Evolutionary conservation across 2,888 invertebrate genomes (phyloP).

Genomic region (Plutella xylostella): DNA sequence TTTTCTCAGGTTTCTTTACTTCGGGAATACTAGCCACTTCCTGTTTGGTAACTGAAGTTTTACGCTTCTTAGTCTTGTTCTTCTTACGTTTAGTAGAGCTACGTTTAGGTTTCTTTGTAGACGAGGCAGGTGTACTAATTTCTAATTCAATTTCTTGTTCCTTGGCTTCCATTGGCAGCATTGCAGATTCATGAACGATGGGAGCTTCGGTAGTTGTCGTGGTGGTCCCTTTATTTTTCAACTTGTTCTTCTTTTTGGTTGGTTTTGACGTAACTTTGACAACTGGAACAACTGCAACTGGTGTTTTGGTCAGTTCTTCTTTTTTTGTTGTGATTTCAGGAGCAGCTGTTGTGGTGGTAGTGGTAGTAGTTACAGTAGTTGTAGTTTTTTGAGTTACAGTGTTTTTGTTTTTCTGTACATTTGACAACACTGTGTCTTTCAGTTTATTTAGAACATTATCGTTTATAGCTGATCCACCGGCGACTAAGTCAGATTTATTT

Average conservation of each 20-base stretch:
- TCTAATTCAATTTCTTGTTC: slow-evolving; percentile 62
- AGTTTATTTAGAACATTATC: slow-evolving; percentile 70
- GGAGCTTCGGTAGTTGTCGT: slow-evolving; percentile 31
- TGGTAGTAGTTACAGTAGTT: slow-evolving; percentile 29
- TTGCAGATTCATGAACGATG: slow-evolving; percentile 41
- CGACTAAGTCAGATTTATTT: slow-evolving; percentile 58
- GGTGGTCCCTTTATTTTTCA: slow-evolving; percentile 36
- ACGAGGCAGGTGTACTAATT: slow-evolving; percentile 53
- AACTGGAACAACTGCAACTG: slow-evolving; percentile 23
- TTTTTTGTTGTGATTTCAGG: slow-evolving; percentile 28
- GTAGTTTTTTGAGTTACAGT: slow-evolving; percentile 30
- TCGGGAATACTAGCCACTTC: neutral
- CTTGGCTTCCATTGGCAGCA: slow-evolving; percentile 58
- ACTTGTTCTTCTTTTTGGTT: slow-evolving; percentile 51
- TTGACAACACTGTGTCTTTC: slow-evolving; percentile 71
- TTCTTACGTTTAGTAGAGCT: slow-evolving; percentile 58
- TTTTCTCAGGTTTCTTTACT: slow-evolving; percentile 56
- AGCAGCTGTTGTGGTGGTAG: slow-evolving; percentile 30
- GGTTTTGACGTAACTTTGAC: slow-evolving; percentile 41
- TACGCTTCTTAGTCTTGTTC: slow-evolving; percentile 71
- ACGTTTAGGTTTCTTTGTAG: slow-evolving; percentile 61
- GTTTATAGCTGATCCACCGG: slow-evolving; percentile 57
- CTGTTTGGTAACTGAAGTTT: slow-evolving; percentile 46
- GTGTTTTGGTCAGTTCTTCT: slow-evolving; percentile 31
- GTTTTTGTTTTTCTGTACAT: slow-evolving; percentile 63